Evolutionary conservation across 2,888 invertebrate genomes (phyloP).

Genomic region (Drosophila pseudotakahashii): DNA sequence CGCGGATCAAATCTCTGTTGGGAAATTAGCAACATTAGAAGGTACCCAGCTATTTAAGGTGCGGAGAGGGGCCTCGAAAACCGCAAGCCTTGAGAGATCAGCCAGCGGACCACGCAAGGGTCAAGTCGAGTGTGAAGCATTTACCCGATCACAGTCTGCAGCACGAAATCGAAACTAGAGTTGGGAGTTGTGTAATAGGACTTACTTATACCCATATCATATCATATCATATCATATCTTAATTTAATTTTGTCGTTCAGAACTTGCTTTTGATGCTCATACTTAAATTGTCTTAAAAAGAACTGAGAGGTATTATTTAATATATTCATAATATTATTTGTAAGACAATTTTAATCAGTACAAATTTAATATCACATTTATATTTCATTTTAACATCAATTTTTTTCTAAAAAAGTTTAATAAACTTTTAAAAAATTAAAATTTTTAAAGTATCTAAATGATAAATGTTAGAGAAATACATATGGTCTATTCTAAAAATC

Average conservation of each 20-base stretch:
- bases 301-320: too few species aligned
- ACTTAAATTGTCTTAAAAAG: too few species aligned
- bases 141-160: conserved; percentile 15
- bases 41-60: conserved; percentile 41
- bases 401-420: too few species aligned
- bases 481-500: too few species aligned
- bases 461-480: too few species aligned
- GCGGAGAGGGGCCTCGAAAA: conserved; percentile 17
- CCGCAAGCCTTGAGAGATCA: conserved; percentile 40
- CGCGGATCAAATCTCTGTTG: conserved; percentile 52
- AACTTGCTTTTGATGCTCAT: background rate
- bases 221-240: background rate
- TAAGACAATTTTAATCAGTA: too few species aligned
- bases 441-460: too few species aligned
- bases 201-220: background rate
- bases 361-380: too few species aligned
- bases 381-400: too few species aligned
- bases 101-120: conserved; percentile 51
- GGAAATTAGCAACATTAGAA: conserved; percentile 72
- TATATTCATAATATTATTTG: too few species aligned
- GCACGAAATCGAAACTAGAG: conserved; percentile 1
- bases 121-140: conserved; percentile 66
- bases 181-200: background rate
- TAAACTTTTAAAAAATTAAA: too few species aligned
- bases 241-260: background rate